Conservation (phyloP, 2,888 invertebrate genomes). For the Mamestra brassicae region DNA sequence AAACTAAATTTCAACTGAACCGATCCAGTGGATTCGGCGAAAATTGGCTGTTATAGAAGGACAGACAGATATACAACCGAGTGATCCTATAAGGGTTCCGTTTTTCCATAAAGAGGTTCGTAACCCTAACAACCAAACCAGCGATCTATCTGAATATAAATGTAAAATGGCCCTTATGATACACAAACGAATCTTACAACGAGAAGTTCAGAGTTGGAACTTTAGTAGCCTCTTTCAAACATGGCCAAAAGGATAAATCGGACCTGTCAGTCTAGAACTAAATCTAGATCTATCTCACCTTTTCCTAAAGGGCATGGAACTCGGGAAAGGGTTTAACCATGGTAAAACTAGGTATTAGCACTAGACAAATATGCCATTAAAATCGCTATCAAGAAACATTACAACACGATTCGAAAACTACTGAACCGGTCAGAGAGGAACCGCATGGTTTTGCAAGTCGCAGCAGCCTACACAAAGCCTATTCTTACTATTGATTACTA, state of each 20-base stretch:
- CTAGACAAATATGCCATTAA: slow-evolving; percentile 1
- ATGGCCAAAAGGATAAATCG: too few relatives aligned
- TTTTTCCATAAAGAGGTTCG: too few relatives aligned
- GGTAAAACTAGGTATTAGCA: background rate
- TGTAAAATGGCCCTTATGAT: background rate
- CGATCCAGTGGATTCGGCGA: too few relatives aligned
- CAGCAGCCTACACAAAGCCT: slow-evolving; percentile 27
- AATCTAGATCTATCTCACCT: background rate
- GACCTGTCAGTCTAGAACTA: too few relatives aligned
- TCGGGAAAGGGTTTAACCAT: background rate
- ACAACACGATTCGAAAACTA: slow-evolving; percentile 8
- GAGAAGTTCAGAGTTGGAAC: background rate
- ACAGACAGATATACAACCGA: too few relatives aligned
- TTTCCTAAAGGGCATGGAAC: background rate
- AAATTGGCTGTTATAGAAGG: too few relatives aligned
- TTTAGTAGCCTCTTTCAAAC: background rate
- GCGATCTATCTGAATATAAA: background rate
- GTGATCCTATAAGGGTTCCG: too few relatives aligned
- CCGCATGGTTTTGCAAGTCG: slow-evolving; percentile 5
- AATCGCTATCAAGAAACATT: slow-evolving; percentile 28
- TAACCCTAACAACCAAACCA: too few relatives aligned
- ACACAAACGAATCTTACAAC: too few relatives aligned
- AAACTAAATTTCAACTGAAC: too few relatives aligned
- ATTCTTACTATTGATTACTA: slow-evolving; percentile 57
- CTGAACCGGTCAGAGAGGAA: slow-evolving; percentile 18